Conservation (phyloP, 2,888 invertebrate genomes). For the Cryptus viduatorius region DNA sequence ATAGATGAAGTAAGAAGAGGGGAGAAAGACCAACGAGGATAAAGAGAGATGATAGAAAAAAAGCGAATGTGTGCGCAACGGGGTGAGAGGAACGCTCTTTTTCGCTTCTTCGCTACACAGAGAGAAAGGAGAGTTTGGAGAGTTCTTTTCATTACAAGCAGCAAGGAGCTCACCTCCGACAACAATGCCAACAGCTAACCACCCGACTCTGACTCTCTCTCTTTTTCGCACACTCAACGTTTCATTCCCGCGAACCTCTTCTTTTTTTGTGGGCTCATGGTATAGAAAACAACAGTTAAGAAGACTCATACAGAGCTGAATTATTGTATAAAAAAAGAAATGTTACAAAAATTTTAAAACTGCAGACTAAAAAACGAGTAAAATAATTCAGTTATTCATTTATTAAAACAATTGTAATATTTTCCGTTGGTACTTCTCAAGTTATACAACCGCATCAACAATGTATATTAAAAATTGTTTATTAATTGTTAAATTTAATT, state of each 20-base stretch:
- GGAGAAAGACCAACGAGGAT: slow-evolving; percentile 54
- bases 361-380: no score
- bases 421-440: no score
- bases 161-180: slow-evolving; percentile 73
- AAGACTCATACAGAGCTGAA: neutral
- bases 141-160: slow-evolving; percentile 79
- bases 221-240: slow-evolving; percentile 36
- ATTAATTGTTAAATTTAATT: no score
- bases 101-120: slow-evolving; percentile 52
- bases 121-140: slow-evolving; percentile 75
- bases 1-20: slow-evolving; percentile 32
- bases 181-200: slow-evolving; percentile 72
- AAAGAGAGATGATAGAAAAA: slow-evolving; percentile 63
- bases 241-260: slow-evolving; percentile 40
- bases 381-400: no score
- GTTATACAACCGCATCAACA: no score
- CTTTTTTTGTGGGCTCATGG: slow-evolving; percentile 2
- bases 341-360: no score
- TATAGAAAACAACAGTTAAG: slow-evolving; percentile 6
- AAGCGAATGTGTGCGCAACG: slow-evolving; percentile 66
- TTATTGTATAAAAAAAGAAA: slow-evolving; percentile 1
- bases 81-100: slow-evolving; percentile 44
- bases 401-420: no score
- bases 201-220: slow-evolving; percentile 23
- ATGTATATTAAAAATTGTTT: no score